These are phyloP conservation scores for Prunella himalayana DNA, from an alignment of 2,113 vertebrate genomes.

Conservation along the genomic window DNA sequence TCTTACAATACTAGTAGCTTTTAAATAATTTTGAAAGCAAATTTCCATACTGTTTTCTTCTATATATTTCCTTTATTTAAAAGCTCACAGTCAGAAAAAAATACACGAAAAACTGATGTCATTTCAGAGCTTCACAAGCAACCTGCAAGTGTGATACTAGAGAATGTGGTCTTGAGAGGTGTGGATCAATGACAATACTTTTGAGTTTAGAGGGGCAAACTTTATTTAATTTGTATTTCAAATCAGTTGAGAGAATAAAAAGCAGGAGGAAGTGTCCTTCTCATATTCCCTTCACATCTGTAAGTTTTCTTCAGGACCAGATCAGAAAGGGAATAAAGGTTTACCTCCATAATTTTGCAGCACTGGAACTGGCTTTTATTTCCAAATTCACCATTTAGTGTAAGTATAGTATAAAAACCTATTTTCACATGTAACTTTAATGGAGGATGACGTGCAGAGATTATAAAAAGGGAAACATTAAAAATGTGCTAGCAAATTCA, in stretches of 20 bases:
- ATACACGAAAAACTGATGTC: accelerated
- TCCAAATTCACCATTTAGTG: not conserved
- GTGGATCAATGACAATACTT: not conserved
- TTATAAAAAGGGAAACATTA: not conserved
- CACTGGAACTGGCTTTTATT: not conserved
- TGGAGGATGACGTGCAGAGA: not conserved
- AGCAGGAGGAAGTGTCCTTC: not conserved
- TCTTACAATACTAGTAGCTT: not conserved
- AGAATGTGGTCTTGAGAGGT: not conserved
- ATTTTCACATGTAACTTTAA: not conserved
- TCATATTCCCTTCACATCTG: not conserved
- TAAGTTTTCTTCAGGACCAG: not conserved
- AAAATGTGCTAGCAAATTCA: not conserved
- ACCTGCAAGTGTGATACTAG: not conserved
- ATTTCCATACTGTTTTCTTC: not conserved
- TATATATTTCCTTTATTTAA: not conserved
- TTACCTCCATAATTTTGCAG: not conserved
- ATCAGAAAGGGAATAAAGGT: not conserved
- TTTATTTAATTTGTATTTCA: not conserved
- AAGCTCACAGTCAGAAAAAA: not conserved
- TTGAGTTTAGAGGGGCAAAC: not conserved
- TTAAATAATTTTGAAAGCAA: not conserved
- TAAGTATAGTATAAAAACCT: not conserved
- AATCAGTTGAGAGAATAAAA: not conserved
- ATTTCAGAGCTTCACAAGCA: not conserved